Evolutionary conservation across 2,113 vertebrate genomes (phyloP).

Genomic region (Canis aureus): DNA sequence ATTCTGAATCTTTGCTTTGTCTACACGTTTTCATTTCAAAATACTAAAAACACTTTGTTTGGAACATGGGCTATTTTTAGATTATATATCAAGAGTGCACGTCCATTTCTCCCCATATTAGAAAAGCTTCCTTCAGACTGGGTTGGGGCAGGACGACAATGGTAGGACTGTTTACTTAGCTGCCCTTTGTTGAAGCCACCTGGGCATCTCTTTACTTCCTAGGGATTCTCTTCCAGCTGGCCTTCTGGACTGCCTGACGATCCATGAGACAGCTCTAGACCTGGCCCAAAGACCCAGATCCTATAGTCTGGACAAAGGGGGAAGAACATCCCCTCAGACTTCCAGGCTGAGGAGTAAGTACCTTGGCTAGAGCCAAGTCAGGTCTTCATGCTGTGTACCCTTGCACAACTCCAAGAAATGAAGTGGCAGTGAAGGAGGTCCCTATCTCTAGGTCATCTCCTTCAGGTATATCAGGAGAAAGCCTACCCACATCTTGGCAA

Average conservation of each 20-base stretch:
- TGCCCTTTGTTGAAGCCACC: background rate
- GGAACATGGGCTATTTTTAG: constrained; percentile 87
- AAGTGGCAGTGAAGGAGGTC: background rate
- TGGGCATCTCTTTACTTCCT: background rate
- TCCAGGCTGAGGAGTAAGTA: background rate
- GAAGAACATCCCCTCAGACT: background rate
- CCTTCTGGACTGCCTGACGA: background rate
- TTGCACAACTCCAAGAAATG: background rate
- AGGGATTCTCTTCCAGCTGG: background rate
- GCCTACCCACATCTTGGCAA: background rate
- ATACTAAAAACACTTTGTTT: constrained; percentile 89
- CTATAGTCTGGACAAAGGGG: background rate
- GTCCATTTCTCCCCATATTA: constrained; percentile 66
- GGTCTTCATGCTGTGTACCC: background rate
- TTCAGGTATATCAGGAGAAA: background rate
- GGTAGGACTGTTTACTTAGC: background rate
- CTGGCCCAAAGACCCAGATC: background rate
- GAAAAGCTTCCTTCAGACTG: constrained; percentile 74
- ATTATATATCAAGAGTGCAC: constrained; percentile 79
- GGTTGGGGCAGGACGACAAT: background rate
- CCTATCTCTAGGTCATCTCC: background rate
- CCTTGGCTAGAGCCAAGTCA: background rate
- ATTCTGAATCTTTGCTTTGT: constrained; percentile 86
- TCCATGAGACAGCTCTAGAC: background rate
- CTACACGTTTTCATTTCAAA: constrained; percentile 87